Base-by-base conservation (phyloP, 2,888 invertebrate species). In the Cephus rjabovi region DNA sequence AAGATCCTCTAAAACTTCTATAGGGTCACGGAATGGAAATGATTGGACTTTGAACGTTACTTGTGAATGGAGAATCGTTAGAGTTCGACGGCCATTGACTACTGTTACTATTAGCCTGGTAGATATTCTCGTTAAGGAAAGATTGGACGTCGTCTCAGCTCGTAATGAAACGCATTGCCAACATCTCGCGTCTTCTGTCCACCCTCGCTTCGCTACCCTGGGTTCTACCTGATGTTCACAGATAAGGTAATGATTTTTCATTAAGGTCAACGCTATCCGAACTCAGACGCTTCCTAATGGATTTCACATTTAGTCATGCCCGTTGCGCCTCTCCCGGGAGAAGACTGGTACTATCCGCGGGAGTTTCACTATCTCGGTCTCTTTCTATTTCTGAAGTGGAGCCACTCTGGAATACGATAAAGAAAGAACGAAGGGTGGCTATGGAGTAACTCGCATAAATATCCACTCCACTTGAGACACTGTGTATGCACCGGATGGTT, bases 241-340 rank as follows among this genome's bases (percentile, higher is more conserved):
- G 83, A 84, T 79, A 83, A 81, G 80, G 79, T 83, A 84, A 85
- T 84, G 83, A 85, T 86, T 86, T 87, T 87, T 86, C 83, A 83
- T 83, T 83, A 82, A 81, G 74, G 40, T 79, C 78, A 75, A 73
- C 76, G 76, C 74, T 69, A 76, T 77, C 74, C 75, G 76, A 77
- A 73, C 70, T 78, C 77, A 77, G 78, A 81, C 79, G 81, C 83
- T 82, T 81, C 77, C 81, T 85, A 85, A 87, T 85, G 85, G 86
- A 87, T 86, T 84, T 86, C 82, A 85, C 82, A 85, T 85, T 86
- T 84, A 85, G 83, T 23, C 56, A 9, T 56, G 56, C 9, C 56
- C 56, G 56, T 56, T 23, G 56, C 56, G 56, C 56, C 56, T 23
- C 56, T 56, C 23, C 23, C 15, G 56, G 56, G 56, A 23, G 56